These are phyloP conservation scores for Brassicogethes aeneus DNA, from an alignment of 2,888 invertebrate genomes.

Conservation along the genomic window DNA sequence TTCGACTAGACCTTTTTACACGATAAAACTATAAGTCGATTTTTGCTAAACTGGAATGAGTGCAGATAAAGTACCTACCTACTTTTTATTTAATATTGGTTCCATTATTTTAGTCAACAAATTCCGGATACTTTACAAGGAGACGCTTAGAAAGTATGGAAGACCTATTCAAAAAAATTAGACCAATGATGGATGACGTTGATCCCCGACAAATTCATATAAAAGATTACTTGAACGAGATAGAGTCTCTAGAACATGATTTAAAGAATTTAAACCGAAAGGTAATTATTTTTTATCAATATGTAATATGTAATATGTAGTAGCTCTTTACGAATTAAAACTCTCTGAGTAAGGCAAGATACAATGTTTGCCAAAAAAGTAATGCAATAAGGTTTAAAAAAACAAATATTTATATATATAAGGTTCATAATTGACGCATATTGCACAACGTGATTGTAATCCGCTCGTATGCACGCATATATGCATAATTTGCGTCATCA, in stretches of 20 bases:
- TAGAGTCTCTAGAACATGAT: constrained; percentile 54
- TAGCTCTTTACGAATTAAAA: too few species aligned
- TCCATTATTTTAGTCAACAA: constrained; percentile 59
- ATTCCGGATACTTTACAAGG: constrained; percentile 80
- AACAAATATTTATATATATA: not conserved
- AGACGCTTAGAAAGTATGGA: constrained; percentile 75
- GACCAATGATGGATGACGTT: constrained; percentile 57
- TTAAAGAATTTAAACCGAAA: constrained; percentile 53
- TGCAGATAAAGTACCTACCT: too few species aligned
- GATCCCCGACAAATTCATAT: constrained; percentile 61
- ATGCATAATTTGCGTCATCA: too few species aligned
- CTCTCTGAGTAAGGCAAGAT: too few species aligned
- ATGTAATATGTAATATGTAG: too few species aligned
- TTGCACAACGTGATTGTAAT: too few species aligned
- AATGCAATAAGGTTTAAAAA: too few species aligned
- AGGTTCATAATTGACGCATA: not conserved
- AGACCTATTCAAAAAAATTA: constrained; percentile 57
- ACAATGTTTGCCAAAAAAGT: too few species aligned
- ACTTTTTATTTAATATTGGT: too few species aligned
- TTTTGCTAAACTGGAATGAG: too few species aligned
- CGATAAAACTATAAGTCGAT: too few species aligned
- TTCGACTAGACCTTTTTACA: not conserved
- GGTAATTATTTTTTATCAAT: constrained; percentile 14
- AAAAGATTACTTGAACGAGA: constrained; percentile 49
- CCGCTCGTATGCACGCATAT: too few species aligned